phyloP scores from a whole-genome alignment of 2,797 vertebrate species.

The Gambelia wislizenii region DNA sequence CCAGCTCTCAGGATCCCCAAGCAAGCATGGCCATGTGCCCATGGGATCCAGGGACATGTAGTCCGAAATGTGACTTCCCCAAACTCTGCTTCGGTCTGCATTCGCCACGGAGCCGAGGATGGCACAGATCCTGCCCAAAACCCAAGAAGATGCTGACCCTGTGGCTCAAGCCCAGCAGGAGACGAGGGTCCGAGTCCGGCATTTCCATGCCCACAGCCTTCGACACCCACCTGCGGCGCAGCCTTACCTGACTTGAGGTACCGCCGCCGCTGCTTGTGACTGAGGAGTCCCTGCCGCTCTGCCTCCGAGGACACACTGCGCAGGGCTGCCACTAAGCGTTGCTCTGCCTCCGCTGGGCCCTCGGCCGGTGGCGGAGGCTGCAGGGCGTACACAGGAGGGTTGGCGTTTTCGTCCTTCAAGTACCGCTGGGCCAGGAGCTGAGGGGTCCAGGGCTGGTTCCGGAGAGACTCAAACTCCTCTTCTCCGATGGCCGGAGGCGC shows the following conservation, averaged over 20 bases:
- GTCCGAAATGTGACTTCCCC: no score
- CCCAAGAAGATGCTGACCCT: no score
- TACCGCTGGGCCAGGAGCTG: slow-evolving; percentile 80
- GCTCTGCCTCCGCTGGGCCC: slow-evolving; percentile 72
- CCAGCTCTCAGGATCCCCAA: no score
- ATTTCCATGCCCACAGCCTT: no score
- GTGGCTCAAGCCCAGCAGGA: no score
- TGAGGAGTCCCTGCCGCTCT: slow-evolving; percentile 76
- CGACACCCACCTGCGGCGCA: no score
- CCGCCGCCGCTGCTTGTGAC: slow-evolving; percentile 72
- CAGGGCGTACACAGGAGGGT: slow-evolving; percentile 83
- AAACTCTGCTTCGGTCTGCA: no score
- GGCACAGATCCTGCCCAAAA: no score
- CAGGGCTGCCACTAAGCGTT: slow-evolving; percentile 75
- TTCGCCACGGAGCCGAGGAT: no score
- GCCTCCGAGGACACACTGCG: slow-evolving; percentile 76
- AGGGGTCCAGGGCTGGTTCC: slow-evolving; percentile 73
- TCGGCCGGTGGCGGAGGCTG: slow-evolving; percentile 78
- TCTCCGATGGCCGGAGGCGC: slow-evolving; percentile 78
- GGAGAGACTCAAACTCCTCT: slow-evolving; percentile 81
- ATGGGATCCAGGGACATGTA: no score
- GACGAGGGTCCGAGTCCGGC: no score
- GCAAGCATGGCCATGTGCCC: no score
- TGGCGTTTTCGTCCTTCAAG: slow-evolving; percentile 79
- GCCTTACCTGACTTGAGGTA: slow-evolving; percentile 83